These are phyloP conservation scores for Dasyurus viverrinus DNA, from an alignment of 2,113 vertebrate species.

Conservation along the genomic window DNA sequence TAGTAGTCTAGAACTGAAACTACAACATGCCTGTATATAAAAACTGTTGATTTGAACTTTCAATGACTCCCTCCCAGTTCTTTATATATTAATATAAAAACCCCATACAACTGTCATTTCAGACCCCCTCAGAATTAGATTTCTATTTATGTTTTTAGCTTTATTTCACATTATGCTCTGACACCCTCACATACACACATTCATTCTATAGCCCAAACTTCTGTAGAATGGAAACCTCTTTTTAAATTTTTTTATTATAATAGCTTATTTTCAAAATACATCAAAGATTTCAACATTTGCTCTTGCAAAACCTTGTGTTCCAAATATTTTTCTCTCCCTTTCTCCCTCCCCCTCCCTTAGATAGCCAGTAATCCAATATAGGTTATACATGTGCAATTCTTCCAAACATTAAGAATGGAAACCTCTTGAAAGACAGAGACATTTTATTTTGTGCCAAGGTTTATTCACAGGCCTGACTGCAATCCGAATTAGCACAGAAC, in stretches of 20 bases:
- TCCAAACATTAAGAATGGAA: neutral
- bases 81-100: neutral
- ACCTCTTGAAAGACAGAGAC: neutral
- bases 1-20: neutral
- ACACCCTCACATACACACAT: too few relatives aligned
- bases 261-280: too few relatives aligned
- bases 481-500: too few relatives aligned
- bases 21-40: neutral
- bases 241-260: neutral
- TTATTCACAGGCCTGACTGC: too few relatives aligned
- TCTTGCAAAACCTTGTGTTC: too few relatives aligned
- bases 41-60: neutral
- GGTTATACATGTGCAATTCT: too few relatives aligned
- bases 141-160: neutral
- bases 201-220: neutral
- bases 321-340: too few relatives aligned
- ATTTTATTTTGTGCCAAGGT: neutral
- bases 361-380: too few relatives aligned
- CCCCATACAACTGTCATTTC: neutral
- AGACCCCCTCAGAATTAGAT: neutral
- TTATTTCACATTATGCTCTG: neutral
- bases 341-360: too few relatives aligned
- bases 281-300: too few relatives aligned
- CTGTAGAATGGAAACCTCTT: neutral
- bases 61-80: neutral